Conservation (phyloP, 2,797 vertebrate species). For the Chloroceryle inda region DNA sequence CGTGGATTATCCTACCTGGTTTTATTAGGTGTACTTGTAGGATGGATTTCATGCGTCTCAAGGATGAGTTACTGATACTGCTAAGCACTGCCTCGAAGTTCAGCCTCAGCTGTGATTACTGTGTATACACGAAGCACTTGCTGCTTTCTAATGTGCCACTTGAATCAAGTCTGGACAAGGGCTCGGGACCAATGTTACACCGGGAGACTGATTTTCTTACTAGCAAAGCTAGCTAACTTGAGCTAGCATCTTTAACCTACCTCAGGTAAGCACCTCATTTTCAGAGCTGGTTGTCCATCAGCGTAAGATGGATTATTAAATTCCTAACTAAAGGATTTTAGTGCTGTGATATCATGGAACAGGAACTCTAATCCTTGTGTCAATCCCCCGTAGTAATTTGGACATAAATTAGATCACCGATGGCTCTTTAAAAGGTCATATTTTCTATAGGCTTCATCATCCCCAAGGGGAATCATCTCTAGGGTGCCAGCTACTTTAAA, state of each 20-base stretch:
- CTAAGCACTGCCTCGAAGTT: not conserved
- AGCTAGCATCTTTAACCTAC: not conserved
- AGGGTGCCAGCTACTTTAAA: not conserved
- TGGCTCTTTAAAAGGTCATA: not conserved
- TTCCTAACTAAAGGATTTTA: not conserved
- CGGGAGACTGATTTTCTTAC: not conserved
- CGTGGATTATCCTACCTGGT: not conserved
- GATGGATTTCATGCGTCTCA: not conserved
- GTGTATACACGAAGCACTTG: rapidly evolving
- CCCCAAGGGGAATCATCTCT: not conserved
- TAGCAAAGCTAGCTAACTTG: not conserved
- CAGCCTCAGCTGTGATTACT: not conserved
- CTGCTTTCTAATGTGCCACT: not conserved
- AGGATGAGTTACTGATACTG: not conserved
- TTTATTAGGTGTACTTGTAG: not conserved
- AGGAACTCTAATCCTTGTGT: not conserved
- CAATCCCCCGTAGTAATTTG: not conserved
- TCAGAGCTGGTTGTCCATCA: not conserved
- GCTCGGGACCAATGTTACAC: not conserved
- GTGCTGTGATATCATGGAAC: not conserved
- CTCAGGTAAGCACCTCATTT: not conserved
- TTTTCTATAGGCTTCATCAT: not conserved
- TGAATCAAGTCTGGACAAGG: not conserved
- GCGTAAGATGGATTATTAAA: not conserved
- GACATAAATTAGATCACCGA: not conserved